phyloP scores from a whole-genome alignment of 2,113 vertebrate genomes.

The Aplodontia rufa region DNA sequence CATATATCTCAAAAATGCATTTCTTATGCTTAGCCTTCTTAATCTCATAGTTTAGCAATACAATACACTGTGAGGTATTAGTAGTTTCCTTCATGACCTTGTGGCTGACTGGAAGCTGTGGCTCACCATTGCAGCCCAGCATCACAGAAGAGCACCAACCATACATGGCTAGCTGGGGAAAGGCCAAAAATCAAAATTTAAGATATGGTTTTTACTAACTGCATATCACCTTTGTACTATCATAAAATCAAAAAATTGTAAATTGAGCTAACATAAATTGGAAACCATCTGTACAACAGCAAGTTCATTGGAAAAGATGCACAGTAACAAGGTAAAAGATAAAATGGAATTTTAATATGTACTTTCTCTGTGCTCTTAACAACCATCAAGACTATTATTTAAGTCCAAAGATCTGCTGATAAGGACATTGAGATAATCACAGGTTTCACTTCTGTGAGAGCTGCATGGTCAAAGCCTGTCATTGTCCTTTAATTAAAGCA shows the following conservation, averaged over 20 bases:
- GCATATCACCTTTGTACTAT: neutral
- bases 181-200: too few species aligned
- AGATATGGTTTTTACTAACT: neutral
- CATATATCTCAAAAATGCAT: neutral
- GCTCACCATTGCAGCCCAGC: neutral
- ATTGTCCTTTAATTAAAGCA: slow-evolving; percentile 49
- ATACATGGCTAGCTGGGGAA: neutral
- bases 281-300: neutral
- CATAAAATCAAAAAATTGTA: neutral
- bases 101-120: neutral
- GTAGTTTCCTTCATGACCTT: neutral
- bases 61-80: neutral
- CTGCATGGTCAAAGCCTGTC: neutral
- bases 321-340: neutral
- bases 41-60: neutral
- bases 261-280: neutral
- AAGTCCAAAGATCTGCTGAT: neutral
- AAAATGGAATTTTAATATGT: neutral
- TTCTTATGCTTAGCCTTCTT: neutral
- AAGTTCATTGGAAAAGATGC: neutral
- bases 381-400: neutral
- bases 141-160: neutral
- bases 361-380: neutral
- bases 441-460: slow-evolving; percentile 18
- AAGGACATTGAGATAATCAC: slow-evolving; percentile 43